A percentile compares a stretch with the other conserved stretches of the same genome.
phyloP scores from a whole-genome alignment of 2,888 invertebrate genomes.

The Amaurobius ferox region DNA sequence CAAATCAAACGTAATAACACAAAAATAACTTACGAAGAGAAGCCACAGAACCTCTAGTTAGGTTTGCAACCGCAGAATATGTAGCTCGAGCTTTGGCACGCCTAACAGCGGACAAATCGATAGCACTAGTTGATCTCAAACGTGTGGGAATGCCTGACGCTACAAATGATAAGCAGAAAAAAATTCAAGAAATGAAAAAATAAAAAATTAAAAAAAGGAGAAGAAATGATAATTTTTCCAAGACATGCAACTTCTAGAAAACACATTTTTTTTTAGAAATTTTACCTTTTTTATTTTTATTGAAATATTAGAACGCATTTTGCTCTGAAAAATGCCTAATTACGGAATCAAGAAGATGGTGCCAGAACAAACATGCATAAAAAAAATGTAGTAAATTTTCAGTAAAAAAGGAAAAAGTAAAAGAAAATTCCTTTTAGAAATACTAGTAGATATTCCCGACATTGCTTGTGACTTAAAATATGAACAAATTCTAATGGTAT shows the following conservation, averaged over 20 bases:
- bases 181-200: background rate
- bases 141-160: slow-evolving; percentile 74
- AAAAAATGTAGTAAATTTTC: too few species aligned
- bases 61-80: slow-evolving; percentile 88
- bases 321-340: background rate
- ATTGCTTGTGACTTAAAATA: too few species aligned
- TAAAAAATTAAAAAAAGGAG: background rate
- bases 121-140: slow-evolving; percentile 90
- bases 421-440: too few species aligned
- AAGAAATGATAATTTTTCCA: background rate
- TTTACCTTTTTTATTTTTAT: too few species aligned
- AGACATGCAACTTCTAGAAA: slow-evolving; percentile 20
- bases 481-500: too few species aligned
- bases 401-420: too few species aligned
- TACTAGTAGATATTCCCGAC: too few species aligned
- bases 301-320: background rate
- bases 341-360: too few species aligned
- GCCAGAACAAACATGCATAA: too few species aligned
- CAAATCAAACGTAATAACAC: slow-evolving; percentile 4
- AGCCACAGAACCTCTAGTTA: slow-evolving; percentile 81
- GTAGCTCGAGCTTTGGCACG: slow-evolving; percentile 84
- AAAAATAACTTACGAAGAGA: slow-evolving; percentile 84
- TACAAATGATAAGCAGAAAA: slow-evolving; percentile 51
- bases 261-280: too few species aligned
- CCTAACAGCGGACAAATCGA: slow-evolving; percentile 94